Evolutionary conservation across 1,140 invertebrate genomes (phyloP).

Genomic region (Mizuhopecten yessoensis): DNA sequence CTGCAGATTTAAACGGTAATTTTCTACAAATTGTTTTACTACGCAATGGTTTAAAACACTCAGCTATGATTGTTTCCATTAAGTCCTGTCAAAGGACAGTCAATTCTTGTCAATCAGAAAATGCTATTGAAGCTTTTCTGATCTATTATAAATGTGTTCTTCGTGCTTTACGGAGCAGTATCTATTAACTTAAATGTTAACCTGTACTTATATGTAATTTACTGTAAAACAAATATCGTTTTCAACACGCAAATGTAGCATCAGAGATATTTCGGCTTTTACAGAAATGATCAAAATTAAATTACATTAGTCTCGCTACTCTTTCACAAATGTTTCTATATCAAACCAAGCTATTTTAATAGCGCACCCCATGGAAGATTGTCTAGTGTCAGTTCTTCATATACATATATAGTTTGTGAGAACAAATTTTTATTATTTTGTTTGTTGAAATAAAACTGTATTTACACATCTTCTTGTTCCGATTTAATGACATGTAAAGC

Average conservation of each 20-base stretch:
- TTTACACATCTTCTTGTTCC: no score
- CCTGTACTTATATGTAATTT: constrained; percentile 1
- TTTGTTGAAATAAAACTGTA: no score
- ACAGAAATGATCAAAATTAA: background rate
- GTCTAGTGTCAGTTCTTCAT: background rate
- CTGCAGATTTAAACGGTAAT: background rate
- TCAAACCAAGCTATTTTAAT: background rate
- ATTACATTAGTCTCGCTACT: background rate
- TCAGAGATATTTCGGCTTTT: background rate
- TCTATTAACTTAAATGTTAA: background rate
- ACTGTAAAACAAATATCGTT: constrained; percentile 2
- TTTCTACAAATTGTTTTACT: background rate
- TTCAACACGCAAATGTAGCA: background rate
- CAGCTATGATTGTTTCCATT: background rate
- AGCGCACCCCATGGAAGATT: background rate
- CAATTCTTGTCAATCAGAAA: constrained; percentile 25
- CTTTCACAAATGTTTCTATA: background rate
- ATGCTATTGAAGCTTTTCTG: background rate
- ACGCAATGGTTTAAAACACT: background rate
- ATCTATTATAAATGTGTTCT: background rate
- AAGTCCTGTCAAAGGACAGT: background rate
- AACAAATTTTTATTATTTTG: background rate
- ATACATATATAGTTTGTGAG: no score
- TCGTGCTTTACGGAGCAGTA: background rate
- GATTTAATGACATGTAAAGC: background rate